Base-by-base conservation (phyloP, 2,888 invertebrate species). In the Cheilosia vernalis region DNA sequence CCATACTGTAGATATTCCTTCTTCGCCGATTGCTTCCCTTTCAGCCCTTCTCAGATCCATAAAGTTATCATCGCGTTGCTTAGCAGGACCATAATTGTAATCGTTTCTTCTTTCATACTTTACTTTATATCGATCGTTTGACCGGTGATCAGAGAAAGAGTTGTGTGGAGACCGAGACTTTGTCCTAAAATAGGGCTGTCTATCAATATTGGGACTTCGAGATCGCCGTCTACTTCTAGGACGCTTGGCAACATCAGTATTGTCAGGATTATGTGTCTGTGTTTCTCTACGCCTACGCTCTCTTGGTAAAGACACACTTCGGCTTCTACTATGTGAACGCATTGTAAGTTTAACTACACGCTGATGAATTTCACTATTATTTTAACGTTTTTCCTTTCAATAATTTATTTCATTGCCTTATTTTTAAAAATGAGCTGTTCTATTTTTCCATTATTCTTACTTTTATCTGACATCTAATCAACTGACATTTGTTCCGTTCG, bases 1-100 rank as follows among this genome's bases (percentile, higher is more conserved):
- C 97, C 97, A 97, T 63, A 96, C 93, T 79, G 94, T 93, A 2
- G 94, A 92, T 21, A 95, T 94, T 9, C 96, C 96, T 81, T 94
- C 92, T 88, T 94, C 93, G 1, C 96, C 96, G 55, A 97, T 95
- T 84, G 94, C 92, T 89, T 97, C 97, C 58, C 97, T 92, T 89
- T 97, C 95, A 88, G 94, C 94, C 73, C 96, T 92, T 73, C 96
- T 92, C 0, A 94, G 94, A 88, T 96, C 96, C 92, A 96, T 93
- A 86, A 95, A 95, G 88, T 95, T 95, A 81, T 95, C 95, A 87
- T 94, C 78, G 10, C 83, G 63, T 24, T 77, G 60, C 30, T 81
- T 74, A 2, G 72, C 74, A 21, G 85, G 73, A 4, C 84, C 76
- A 66, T 84, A 83, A 30, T 63, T 67, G 9, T 77, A 55, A 51